Base-by-base conservation (phyloP, 2,113 vertebrate species). In the Sinocyclocheilus anshuiensis region DNA sequence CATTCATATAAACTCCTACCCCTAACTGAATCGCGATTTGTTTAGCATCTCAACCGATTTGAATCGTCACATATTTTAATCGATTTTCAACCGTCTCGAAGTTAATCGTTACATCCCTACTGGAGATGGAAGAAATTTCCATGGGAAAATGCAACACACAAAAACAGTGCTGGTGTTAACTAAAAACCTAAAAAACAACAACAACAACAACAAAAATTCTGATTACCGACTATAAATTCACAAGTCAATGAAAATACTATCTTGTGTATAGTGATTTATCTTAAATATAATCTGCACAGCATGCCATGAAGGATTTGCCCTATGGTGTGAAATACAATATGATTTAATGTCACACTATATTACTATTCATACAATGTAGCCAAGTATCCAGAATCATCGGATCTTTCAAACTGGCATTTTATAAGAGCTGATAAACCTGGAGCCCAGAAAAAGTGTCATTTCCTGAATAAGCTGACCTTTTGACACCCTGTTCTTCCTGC, bases 341-440 rank as follows among this genome's bases (percentile, higher is more conserved):
- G 26, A 76, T 50, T 9, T 50, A 50, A 50, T 4, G 39, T 16
- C 42, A 76, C 12, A 50, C 36, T 50, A 16, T 26, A 75, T 75
- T 75, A 48, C 2, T 0, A 75, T 48, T 76, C 72, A 76, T 50
- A 13, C n/a, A 76, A n/a, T 24, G 6, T 42, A 50, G 42, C 6
- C n/a, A 50, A 48, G 42, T 16, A 50, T 76, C 42, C 72, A 4
- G 6, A 42, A 50, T 26, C 42, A 76, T 16, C 2, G n/a, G 42
- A 26, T n/a, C 39, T 13, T 45, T 75, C 5, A 48, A 48, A 75
- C 39, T 75, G 39, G 26, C 42, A 48, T 4, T 48, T 76, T 50
- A 76, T 76, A 6, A 76, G n/a, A 26, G n/a, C 72, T 76, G 45
- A 50, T 76, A 76, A 76, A 24, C 72, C n/a, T 48, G n/a, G 13